Evolutionary conservation across 2,888 invertebrate species (phyloP).

Genomic region (Nycteola revayana): DNA sequence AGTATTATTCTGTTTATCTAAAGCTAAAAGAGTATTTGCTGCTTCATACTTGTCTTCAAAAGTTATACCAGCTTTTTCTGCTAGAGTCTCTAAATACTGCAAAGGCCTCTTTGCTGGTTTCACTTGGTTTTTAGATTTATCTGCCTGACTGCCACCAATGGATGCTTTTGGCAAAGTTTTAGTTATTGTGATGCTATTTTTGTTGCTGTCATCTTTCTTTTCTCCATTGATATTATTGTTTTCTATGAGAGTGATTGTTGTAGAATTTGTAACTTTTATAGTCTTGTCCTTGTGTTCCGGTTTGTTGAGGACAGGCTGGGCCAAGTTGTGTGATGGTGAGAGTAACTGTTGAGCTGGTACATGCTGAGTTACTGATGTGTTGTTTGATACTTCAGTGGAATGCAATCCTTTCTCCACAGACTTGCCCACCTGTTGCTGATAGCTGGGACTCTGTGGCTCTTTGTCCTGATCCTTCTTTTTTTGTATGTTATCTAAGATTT

Average conservation of each 20-base stretch:
- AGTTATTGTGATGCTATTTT: constrained; percentile 77
- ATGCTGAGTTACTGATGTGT: constrained; percentile 63
- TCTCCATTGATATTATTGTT: constrained; percentile 60
- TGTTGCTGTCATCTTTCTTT: constrained; percentile 74
- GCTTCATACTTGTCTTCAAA: constrained; percentile 89
- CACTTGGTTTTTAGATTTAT: constrained; percentile 53
- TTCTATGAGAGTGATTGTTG: constrained; percentile 72
- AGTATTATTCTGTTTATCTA: constrained; percentile 84
- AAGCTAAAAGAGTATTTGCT: constrained; percentile 83
- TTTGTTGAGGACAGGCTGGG: constrained; percentile 49
- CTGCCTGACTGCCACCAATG: constrained; percentile 48
- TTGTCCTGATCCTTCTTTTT: constrained; percentile 77
- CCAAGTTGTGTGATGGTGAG: constrained; percentile 55
- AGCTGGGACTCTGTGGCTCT: constrained; percentile 54
- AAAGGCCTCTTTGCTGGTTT: constrained; percentile 70
- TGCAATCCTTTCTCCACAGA: constrained; percentile 51
- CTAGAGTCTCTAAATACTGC: constrained; percentile 87
- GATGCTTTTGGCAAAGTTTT: constrained; percentile 65
- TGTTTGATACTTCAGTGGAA: constrained; percentile 49
- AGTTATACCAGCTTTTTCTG: constrained; percentile 88
- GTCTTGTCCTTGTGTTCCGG: constrained; percentile 70
- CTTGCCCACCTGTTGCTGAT: constrained; percentile 56
- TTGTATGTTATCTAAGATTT: constrained; percentile 82
- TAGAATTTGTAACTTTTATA: constrained; percentile 71
- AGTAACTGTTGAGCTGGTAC: constrained; percentile 63